A percentile compares a stretch with the other conserved stretches of the same genome.
phyloP scores from a whole-genome alignment of 2,113 vertebrate genomes.

The Accipiter virgatus region DNA sequence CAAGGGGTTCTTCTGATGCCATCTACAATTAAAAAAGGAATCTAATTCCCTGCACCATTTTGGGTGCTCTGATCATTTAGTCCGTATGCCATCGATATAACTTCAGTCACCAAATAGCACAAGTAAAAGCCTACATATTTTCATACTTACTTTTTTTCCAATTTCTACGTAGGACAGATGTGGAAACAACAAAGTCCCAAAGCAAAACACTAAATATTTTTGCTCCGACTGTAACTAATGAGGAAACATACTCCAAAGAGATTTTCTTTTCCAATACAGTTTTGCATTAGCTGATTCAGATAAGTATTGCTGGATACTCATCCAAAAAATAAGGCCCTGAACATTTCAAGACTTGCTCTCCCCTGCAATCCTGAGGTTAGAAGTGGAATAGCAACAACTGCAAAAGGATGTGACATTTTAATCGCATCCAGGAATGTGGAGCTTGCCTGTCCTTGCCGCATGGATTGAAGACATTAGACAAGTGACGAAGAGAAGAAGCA shows the following conservation, averaged over 20 bases:
- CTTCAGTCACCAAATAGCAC: not conserved
- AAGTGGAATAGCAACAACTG: not conserved
- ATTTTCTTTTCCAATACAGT: not conserved
- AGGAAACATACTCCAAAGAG: not conserved
- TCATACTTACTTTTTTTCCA: not conserved
- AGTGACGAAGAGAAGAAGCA: not conserved
- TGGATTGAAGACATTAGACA: not conserved
- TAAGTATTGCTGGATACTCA: not conserved
- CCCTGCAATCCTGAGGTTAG: not conserved
- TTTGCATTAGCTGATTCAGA: not conserved
- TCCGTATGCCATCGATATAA: not conserved
- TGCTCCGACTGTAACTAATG: not conserved
- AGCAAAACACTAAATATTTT: not conserved
- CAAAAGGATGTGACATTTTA: constrained; percentile 4
- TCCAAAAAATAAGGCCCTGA: not conserved
- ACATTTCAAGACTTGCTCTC: not conserved
- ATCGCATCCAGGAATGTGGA: not conserved
- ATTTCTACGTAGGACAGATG: not conserved
- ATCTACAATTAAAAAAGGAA: not conserved
- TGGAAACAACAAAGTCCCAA: not conserved
- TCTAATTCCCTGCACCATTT: not conserved
- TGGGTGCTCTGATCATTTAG: not conserved
- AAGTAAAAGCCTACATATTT: not conserved
- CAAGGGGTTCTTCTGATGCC: not conserved
- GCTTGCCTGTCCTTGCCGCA: not conserved